These are phyloP conservation scores for Chymomyza procnemis DNA, from an alignment of 2,888 invertebrate genomes.

Conservation along the genomic window DNA sequence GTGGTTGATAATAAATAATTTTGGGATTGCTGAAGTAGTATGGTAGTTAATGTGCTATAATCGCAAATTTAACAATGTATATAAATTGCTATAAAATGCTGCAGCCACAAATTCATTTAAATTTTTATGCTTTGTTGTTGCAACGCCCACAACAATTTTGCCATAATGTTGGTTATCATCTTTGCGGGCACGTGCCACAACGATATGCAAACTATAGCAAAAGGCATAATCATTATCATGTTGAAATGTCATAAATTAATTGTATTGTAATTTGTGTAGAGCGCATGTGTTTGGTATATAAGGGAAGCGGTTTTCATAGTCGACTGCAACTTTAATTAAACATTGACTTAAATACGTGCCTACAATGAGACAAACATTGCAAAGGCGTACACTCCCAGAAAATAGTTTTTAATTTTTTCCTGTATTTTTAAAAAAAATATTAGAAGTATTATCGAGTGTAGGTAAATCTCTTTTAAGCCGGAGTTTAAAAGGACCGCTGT, in stretches of 20 bases:
- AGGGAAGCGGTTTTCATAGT: not conserved
- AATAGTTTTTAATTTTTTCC: no score
- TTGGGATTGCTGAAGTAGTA: not conserved
- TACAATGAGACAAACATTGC: not conserved
- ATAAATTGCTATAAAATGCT: not conserved
- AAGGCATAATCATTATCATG: constrained; percentile 42
- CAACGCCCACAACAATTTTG: not conserved
- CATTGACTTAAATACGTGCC: not conserved
- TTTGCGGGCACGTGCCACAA: not conserved
- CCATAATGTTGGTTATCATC: not conserved
- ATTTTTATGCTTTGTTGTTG: not conserved
- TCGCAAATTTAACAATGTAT: not conserved
- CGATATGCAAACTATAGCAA: not conserved
- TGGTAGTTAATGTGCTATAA: not conserved
- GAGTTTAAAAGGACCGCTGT: no score
- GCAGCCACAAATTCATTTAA: not conserved
- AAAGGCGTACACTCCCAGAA: not conserved
- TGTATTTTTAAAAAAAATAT: no score
- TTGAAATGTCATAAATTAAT: constrained; percentile 58
- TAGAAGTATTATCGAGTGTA: no score
- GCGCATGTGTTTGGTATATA: not conserved
- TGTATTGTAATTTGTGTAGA: constrained; percentile 53
- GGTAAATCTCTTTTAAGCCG: no score
- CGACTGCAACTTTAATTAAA: not conserved
- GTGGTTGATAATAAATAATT: not conserved